Conservation (phyloP, 2,888 invertebrate species). For the Ophion ventricosus region DNA sequence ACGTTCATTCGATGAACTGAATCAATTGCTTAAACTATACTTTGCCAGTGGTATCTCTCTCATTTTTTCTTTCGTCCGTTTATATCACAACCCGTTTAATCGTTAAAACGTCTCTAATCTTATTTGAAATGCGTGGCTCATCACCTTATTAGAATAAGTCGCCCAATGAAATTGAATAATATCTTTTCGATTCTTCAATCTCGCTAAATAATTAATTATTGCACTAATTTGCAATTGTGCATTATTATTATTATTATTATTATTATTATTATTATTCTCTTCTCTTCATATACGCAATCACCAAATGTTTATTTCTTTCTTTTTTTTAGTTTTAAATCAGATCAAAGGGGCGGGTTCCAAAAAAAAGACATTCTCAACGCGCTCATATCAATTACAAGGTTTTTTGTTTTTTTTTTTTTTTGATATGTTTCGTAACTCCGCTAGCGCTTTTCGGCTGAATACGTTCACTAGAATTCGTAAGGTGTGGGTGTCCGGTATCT, state of each 20-base stretch:
- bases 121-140: slow-evolving; percentile 64
- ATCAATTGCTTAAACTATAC: slow-evolving; percentile 60
- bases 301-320: slow-evolving; percentile 16
- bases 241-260: slow-evolving; percentile 37
- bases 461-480: slow-evolving; percentile 21
- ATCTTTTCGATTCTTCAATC: slow-evolving; percentile 57
- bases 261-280: background rate
- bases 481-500: background rate
- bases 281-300: slow-evolving; percentile 29
- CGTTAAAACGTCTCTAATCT: slow-evolving; percentile 59
- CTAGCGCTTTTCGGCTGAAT: slow-evolving; percentile 48
- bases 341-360: slow-evolving; percentile 75
- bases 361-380: slow-evolving; percentile 70
- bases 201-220: slow-evolving; percentile 66
- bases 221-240: slow-evolving; percentile 69
- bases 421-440: slow-evolving; percentile 70
- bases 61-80: slow-evolving; percentile 40
- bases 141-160: slow-evolving; percentile 69
- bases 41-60: slow-evolving; percentile 62
- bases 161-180: slow-evolving; percentile 67
- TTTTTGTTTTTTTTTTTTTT: slow-evolving; percentile 11
- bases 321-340: slow-evolving; percentile 64
- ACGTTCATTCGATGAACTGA: slow-evolving; percentile 64
- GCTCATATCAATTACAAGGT: slow-evolving; percentile 66
- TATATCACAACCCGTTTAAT: slow-evolving; percentile 66